phyloP scores from a whole-genome alignment of 2,888 invertebrate species.

The Diloba caeruleocephala region DNA sequence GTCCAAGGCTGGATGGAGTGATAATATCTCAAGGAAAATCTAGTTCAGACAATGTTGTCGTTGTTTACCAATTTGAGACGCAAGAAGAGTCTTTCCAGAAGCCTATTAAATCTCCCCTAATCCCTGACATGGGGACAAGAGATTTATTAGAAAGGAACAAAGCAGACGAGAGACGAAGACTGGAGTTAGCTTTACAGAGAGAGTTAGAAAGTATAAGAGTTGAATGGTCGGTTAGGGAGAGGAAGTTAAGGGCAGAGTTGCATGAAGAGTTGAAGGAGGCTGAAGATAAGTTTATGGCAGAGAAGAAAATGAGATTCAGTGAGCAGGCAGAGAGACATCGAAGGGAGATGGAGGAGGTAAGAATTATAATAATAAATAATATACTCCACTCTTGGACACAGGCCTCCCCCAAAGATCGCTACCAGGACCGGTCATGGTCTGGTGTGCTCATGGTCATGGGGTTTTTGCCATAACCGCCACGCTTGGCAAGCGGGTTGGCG shows the following conservation, averaged over 20 bases:
- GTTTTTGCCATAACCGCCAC: no score
- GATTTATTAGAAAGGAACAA: constrained; percentile 82
- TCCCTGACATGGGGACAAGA: constrained; percentile 78
- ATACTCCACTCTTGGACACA: no score
- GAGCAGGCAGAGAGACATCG: constrained; percentile 83
- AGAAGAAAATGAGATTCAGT: constrained; percentile 78
- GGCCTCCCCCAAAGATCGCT: no score
- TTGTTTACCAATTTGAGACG: constrained; percentile 83
- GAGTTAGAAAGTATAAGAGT: constrained; percentile 88
- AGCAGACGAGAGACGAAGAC: constrained; percentile 77
- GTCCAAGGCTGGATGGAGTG: constrained; percentile 82
- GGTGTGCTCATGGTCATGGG: no score
- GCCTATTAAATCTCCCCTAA: constrained; percentile 75
- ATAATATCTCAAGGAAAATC: constrained; percentile 84
- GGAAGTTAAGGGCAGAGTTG: constrained; percentile 86
- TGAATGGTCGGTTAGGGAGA: constrained; percentile 88
- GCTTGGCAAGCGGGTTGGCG: no score
- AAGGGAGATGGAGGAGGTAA: constrained; percentile 82
- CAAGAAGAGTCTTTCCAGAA: constrained; percentile 72
- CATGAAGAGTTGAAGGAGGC: constrained; percentile 85
- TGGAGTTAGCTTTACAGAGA: constrained; percentile 81
- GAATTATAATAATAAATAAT: not conserved
- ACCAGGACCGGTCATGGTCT: no score
- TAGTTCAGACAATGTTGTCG: constrained; percentile 81
- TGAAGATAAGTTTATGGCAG: constrained; percentile 80